Base-by-base conservation (phyloP, 2,888 invertebrate species). In the Coelogynopora nodosa region DNA sequence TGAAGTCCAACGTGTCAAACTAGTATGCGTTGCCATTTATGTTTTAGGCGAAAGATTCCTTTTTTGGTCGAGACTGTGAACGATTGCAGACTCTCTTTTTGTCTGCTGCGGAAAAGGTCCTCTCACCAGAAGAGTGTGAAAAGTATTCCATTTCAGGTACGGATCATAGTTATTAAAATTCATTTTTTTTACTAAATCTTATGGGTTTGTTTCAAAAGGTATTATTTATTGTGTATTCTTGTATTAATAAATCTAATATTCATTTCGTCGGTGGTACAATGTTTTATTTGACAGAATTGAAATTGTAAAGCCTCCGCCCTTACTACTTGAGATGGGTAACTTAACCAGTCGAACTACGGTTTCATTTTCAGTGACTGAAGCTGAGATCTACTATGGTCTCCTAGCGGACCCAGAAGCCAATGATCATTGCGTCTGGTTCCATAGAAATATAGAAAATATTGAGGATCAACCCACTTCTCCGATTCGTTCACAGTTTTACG, bases 71-170 rank as follows among this genome's bases (percentile, higher is more conserved):
- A 0, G 94, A 94, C 90, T 93, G 94, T 5, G 93, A 94, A 88
- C 93, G 93, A 90, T 94, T 95, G 88, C 93, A 95, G 0, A 93
- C 93, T 87, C 94, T 94, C 28, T 93, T 95, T 87, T 93, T 95
- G 67, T 93, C 94, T 49, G 94, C 84, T 23, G 88, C 87, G 18
- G 74, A 87, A n/a, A 84, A 84, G 82, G 74, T 82, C n/a, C 29
- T 88, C 31, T n/a, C 74, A n/a, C 29, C 26, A 0, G 67, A 31
- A 0, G 80, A 82, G n/a, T 86, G 87, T 28, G 27, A 85, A n/a
- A 85, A 87, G 74, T 88, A 88, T 84, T 67, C 86, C 0, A 86
- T 88, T 23, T 88, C 88, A 30, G 88, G 88, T 88, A 86, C 18
- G 18, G 49, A n/a, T n/a, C n/a, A n/a, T n/a, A n/a, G n/a, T n/a